phyloP scores from a whole-genome alignment of 2,797 vertebrate species.

The Cossypha caffra region DNA sequence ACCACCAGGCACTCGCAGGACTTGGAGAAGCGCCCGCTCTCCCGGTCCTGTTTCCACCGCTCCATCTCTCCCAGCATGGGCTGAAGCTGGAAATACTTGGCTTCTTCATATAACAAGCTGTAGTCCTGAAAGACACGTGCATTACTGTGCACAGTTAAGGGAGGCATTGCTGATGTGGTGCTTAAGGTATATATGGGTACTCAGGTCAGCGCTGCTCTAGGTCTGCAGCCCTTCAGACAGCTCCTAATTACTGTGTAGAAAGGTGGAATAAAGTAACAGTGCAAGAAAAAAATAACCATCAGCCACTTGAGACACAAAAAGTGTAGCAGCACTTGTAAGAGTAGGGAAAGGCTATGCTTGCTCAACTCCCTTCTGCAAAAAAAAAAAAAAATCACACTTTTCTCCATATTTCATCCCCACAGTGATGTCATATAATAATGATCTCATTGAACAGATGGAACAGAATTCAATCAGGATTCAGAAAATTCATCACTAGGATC shows the following conservation, averaged over 20 bases:
- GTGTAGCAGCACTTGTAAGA: not conserved
- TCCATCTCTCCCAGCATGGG: conserved; percentile 95
- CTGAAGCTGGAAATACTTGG: conserved; percentile 97
- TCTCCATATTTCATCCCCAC: not conserved
- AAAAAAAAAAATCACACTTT: not conserved
- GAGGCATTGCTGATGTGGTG: not conserved
- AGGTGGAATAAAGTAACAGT: not conserved
- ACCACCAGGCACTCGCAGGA: conserved; percentile 97
- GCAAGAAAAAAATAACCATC: not conserved
- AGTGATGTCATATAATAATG: conserved; percentile 63
- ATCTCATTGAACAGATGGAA: conserved; percentile 67
- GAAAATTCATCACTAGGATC: conserved; percentile 59
- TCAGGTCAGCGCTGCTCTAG: not conserved
- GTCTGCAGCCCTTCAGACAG: not conserved
- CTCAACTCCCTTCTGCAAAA: not conserved
- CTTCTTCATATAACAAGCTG: conserved; percentile 95
- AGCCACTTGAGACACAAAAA: not conserved
- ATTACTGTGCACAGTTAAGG: conserved; percentile 14
- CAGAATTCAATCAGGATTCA: conserved; percentile 50
- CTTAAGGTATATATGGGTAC: not conserved
- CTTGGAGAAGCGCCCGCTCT: conserved; percentile 87
- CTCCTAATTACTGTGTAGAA: not conserved
- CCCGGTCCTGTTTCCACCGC: conserved; percentile 94
- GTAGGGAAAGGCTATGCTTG: not conserved
- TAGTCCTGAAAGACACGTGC: conserved; percentile 84